Evolutionary conservation across 2,113 vertebrate genomes (phyloP).

Genomic region (Vulpes lagopus): DNA sequence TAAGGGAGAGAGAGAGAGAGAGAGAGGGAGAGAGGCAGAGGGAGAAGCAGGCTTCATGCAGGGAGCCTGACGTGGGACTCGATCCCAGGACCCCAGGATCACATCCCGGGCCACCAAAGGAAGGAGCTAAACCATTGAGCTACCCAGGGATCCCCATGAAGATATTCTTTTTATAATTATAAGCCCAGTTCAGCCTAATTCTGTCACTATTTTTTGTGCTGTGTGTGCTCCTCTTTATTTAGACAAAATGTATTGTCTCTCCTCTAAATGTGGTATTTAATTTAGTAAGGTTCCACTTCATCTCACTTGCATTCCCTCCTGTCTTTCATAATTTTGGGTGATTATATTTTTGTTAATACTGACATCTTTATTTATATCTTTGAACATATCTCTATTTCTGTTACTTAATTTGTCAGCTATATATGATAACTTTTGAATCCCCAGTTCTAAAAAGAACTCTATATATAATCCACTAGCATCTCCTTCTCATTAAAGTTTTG

Average conservation of each 20-base stretch:
- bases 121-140: too few relatives aligned
- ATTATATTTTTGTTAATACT: slow-evolving; percentile 7
- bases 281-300: background rate
- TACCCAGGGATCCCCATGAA: background rate
- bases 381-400: background rate
- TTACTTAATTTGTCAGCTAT: background rate
- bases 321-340: background rate
- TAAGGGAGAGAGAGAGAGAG: too few relatives aligned
- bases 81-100: too few relatives aligned
- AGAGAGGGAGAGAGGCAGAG: too few relatives aligned
- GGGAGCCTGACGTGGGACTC: too few relatives aligned
- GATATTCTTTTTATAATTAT: background rate
- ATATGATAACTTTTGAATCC: background rate
- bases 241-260: background rate
- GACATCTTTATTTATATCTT: slow-evolving; percentile 24
- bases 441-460: background rate
- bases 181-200: background rate
- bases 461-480: background rate
- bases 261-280: background rate
- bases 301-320: background rate
- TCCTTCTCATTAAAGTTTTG: slow-evolving; percentile 5
- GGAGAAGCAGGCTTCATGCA: too few relatives aligned
- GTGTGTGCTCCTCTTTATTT: background rate
- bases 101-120: too few relatives aligned
- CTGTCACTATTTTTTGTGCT: background rate